Conservation (phyloP, 1,140 invertebrate species). For the Drosophila pectinifera region DNA sequence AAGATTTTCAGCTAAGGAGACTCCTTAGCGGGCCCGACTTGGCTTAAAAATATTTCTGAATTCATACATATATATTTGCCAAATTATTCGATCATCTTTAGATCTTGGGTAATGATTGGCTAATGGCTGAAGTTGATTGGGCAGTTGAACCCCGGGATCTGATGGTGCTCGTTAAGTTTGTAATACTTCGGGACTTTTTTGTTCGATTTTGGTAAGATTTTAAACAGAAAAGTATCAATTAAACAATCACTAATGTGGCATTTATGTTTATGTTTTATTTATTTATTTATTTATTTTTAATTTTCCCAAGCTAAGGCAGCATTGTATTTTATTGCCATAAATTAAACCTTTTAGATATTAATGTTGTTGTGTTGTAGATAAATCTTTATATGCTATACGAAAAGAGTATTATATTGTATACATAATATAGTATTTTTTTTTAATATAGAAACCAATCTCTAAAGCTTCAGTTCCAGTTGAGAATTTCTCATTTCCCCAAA, state of each 20-base stretch:
- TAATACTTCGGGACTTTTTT: not conserved
- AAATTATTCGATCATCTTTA: slow-evolving; percentile 43
- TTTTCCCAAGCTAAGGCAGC: not conserved
- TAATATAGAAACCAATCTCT: not conserved
- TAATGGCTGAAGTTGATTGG: slow-evolving; percentile 35
- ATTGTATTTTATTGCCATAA: no score
- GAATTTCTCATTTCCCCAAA: slow-evolving; percentile 6
- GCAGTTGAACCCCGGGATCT: not conserved
- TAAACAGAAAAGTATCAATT: not conserved
- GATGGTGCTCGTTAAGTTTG: not conserved
- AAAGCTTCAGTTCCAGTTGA: not conserved
- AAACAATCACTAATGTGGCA: not conserved
- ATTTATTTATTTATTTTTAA: no score
- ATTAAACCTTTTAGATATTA: no score
- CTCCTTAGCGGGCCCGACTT: slow-evolving; percentile 29
- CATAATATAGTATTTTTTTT: no score
- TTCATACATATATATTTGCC: slow-evolving; percentile 41
- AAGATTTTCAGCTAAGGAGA: slow-evolving; percentile 32
- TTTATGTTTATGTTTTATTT: no score
- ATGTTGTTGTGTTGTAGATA: not conserved
- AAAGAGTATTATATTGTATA: no score
- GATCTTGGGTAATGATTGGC: slow-evolving; percentile 10
- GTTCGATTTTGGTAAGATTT: not conserved
- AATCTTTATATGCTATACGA: no score
- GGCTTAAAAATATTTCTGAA: slow-evolving; percentile 32